A percentile compares a stretch with the other conserved stretches of the same genome.
Conservation (phyloP, 1,140 invertebrate species). For the Pseudomyrmex gracilis region DNA sequence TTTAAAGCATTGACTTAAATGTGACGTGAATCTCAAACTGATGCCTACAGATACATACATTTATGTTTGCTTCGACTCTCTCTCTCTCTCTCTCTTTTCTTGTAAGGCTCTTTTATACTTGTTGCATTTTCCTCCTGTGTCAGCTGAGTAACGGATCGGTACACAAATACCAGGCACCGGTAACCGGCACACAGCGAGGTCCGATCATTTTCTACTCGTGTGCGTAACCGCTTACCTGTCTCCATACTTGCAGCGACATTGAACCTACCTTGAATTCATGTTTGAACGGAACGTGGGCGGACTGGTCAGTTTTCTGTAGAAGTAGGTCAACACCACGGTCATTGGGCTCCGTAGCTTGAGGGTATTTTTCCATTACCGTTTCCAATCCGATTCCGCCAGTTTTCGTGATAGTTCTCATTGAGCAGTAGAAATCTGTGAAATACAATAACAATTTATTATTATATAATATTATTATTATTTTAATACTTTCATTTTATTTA, state of each 20-base stretch:
- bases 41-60: constrained; percentile 21
- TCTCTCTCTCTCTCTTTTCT: background rate
- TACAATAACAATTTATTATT: background rate
- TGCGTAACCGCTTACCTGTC: constrained; percentile 49
- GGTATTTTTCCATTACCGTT: constrained; percentile 67
- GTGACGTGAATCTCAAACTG: background rate
- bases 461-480: background rate
- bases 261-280: constrained; percentile 81
- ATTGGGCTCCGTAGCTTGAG: constrained; percentile 70
- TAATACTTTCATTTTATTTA: too few relatives aligned
- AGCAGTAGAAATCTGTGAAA: background rate
- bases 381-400: constrained; percentile 23
- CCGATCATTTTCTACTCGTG: constrained; percentile 37
- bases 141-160: constrained; percentile 73
- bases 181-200: constrained; percentile 29
- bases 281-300: constrained; percentile 80
- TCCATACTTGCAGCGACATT: constrained; percentile 78
- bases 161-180: constrained; percentile 67
- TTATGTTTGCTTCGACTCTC: background rate
- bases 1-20: background rate
- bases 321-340: constrained; percentile 81
- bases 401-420: constrained; percentile 24
- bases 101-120: constrained; percentile 25
- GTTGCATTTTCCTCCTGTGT: constrained; percentile 64
- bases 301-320: constrained; percentile 81